Evolutionary conservation across 2,113 vertebrate species (phyloP), one percentile per base, ranked within the genome.

Genomic region (Australoheros scitulus): DNA sequence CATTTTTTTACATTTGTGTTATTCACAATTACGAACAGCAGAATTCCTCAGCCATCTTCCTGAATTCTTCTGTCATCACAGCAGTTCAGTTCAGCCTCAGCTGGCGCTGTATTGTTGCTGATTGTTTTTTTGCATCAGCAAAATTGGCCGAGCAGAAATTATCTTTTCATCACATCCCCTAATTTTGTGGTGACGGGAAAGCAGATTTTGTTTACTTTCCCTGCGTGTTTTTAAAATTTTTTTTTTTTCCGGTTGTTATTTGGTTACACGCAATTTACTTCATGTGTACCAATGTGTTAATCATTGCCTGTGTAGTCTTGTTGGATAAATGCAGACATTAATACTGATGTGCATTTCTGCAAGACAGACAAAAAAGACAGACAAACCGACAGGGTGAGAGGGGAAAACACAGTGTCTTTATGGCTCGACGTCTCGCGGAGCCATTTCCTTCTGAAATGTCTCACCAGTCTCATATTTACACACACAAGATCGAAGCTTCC

Each of bases 391-490:
- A 52, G 80, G 77, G 61, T 43, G 78, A 85, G 58, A 57, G 36
- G 76, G 79, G 84, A 76, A 65, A 87, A 89, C 91, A 93, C 92
- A 92, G 92, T 91, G 92, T 93, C 85, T 89, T 86, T 59, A 81
- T 88, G 88, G 92, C 92, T 91, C 87, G 0, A 79, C 77, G 38
- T 83, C 22, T 55, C 76, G 56, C 52, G 5, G 86, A 90, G 89
- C 88, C 84, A 79, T 85, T 79, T 92, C 77, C 86, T 90, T 90
- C 41, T 50, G 76, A 88, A 88, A 76, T 10, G 29, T 61, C 85
- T 75, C 76, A 34, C 68, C 76, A 83, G 89, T 91, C 65, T 93
- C 61, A 36, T 93, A 93, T 94, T 91, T 93, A 93, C 92, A 94
- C 6, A 26, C 70, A 86, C 85, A 81, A 55, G 38, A 61, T 55